These are phyloP conservation scores for Drosophila merina DNA, from an alignment of 2,888 invertebrate genomes.

Conservation along the genomic window DNA sequence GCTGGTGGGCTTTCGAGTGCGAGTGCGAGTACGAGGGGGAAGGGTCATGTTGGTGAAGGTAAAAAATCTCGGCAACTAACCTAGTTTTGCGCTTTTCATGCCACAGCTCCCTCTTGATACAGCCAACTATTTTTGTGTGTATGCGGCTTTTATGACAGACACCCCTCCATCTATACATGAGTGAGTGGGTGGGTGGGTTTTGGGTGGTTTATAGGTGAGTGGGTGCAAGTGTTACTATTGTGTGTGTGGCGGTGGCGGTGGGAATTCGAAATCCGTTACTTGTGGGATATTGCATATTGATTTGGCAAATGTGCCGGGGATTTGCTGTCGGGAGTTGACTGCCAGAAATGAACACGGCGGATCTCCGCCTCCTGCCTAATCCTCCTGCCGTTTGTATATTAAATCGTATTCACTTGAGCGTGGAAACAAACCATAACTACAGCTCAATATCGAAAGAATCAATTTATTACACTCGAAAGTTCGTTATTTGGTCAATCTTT, in stretches of 20 bases:
- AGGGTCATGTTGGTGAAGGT: slow-evolving; percentile 30
- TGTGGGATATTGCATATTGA: slow-evolving; percentile 56
- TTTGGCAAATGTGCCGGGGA: slow-evolving; percentile 48
- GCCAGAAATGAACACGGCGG: slow-evolving; percentile 8
- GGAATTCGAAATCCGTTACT: slow-evolving; percentile 46
- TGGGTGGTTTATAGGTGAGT: not conserved
- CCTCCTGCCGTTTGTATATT: slow-evolving; percentile 16
- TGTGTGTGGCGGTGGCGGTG: slow-evolving; percentile 15
- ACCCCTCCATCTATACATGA: slow-evolving; percentile 14
- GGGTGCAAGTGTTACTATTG: slow-evolving; percentile 11
- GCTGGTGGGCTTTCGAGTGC: not conserved
- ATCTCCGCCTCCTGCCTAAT: not conserved
- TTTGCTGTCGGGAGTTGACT: slow-evolving; percentile 35
- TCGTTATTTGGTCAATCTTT: not conserved
- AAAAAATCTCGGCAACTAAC: slow-evolving; percentile 70
- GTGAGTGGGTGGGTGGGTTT: not conserved
- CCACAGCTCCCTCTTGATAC: slow-evolving; percentile 30
- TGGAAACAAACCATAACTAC: not conserved
- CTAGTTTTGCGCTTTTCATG: slow-evolving; percentile 69
- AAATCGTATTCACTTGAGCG: slow-evolving; percentile 7
- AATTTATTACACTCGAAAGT: not conserved
- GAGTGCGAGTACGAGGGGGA: too few species aligned
- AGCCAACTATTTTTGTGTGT: slow-evolving; percentile 44
- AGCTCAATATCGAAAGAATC: not conserved
- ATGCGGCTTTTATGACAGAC: slow-evolving; percentile 58